Evolutionary conservation across 2,113 vertebrate species (phyloP).

Genomic region (Solenodon paradoxus): DNA sequence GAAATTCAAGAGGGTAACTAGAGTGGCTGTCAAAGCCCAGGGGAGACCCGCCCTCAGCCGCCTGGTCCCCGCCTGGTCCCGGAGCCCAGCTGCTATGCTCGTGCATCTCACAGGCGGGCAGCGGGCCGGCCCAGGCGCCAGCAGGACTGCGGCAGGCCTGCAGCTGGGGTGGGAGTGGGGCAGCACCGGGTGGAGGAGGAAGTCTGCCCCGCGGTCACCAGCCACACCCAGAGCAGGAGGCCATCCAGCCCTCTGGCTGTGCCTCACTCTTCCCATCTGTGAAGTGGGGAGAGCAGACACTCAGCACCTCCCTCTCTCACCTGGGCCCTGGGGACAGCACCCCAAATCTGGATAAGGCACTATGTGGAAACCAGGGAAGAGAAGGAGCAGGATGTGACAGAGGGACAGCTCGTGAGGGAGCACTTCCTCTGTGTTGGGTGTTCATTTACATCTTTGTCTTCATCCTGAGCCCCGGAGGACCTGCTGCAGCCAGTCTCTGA

Average conservation of each 20-base stretch:
- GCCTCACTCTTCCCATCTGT: neutral
- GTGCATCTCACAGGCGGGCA: neutral
- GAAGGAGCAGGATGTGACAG: accelerated
- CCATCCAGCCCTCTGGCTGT: neutral
- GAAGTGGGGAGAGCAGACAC: neutral
- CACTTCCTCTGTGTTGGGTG: accelerated
- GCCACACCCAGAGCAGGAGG: neutral
- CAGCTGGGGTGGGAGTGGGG: accelerated
- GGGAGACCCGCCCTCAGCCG: slow-evolving; percentile 64
- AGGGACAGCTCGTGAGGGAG: accelerated
- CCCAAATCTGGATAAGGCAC: neutral
- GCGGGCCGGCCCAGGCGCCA: neutral
- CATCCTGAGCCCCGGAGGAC: too few species aligned
- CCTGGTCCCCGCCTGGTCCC: slow-evolving; percentile 69
- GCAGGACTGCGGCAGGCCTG: neutral
- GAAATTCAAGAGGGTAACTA: slow-evolving; percentile 79
- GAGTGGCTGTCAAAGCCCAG: slow-evolving; percentile 67
- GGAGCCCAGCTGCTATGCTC: slow-evolving; percentile 72
- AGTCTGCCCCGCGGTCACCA: neutral
- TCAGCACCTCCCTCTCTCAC: neutral
- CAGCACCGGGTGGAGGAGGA: neutral
- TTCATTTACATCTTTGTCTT: neutral
- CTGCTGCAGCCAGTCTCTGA: neutral
- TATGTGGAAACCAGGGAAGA: neutral
- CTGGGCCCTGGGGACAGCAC: neutral